Percentiles rank a stretch among this genome's conserved stretches.
Evolutionary conservation across 2,113 vertebrate genomes (phyloP).

Genomic region (Amblyornis subalaris): DNA sequence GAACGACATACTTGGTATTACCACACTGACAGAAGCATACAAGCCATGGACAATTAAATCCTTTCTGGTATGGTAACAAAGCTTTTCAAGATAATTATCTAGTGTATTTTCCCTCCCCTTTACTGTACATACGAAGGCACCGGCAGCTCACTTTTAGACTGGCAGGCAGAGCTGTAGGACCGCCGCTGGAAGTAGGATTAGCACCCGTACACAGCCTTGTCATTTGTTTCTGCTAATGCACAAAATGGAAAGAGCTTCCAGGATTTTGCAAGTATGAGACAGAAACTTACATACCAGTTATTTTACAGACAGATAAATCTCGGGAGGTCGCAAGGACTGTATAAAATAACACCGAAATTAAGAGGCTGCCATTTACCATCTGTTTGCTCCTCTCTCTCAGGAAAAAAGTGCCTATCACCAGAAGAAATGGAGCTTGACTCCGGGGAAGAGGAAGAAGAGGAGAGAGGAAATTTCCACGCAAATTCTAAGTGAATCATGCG

Average conservation of each 20-base stretch:
- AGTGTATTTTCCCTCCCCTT: not conserved
- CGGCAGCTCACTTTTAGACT: not conserved
- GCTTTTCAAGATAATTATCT: not conserved
- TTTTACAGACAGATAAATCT: not conserved
- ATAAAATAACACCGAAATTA: conserved; percentile 18
- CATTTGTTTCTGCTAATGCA: not conserved
- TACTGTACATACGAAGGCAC: not conserved
- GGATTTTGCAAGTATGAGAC: not conserved
- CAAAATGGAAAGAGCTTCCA: not conserved
- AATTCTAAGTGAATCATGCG: conserved; percentile 42
- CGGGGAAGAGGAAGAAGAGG: not conserved
- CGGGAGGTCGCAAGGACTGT: not conserved
- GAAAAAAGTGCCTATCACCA: not conserved
- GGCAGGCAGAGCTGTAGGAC: not conserved
- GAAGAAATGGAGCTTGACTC: conserved; percentile 53
- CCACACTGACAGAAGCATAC: not conserved
- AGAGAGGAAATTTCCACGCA: conserved; percentile 60
- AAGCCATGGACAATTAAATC: not conserved
- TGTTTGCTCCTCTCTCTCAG: not conserved
- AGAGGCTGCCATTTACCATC: conserved; percentile 51
- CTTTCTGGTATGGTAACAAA: not conserved
- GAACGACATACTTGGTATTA: not conserved
- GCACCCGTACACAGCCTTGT: not conserved
- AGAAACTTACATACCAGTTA: not conserved
- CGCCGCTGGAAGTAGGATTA: not conserved